Percentiles rank a stretch among this genome's conserved stretches.
These are phyloP conservation scores for Tiphia femorata DNA, from an alignment of 2,888 invertebrate genomes.

Conservation along the genomic window DNA sequence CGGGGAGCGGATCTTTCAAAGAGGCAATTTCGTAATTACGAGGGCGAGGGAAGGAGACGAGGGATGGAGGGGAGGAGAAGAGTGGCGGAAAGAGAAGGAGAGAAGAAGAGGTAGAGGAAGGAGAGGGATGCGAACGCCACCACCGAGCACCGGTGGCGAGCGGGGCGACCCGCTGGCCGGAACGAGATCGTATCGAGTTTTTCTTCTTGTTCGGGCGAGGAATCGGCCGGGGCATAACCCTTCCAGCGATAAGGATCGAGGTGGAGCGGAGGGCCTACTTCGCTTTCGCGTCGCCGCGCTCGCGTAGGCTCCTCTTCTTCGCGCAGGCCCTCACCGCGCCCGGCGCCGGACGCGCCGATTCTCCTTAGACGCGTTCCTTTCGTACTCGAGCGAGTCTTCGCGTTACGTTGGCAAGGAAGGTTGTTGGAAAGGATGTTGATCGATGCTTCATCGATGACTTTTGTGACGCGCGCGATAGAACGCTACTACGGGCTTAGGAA, in stretches of 20 bases:
- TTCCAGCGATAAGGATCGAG: neutral
- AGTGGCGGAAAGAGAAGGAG: neutral
- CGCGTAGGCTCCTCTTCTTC: no score
- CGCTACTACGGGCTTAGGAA: no score
- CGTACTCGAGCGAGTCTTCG: no score
- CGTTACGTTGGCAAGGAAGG: no score
- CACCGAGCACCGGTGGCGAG: conserved; percentile 42
- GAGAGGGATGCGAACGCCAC: conserved; percentile 5
- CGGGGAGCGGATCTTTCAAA: conserved; percentile 63
- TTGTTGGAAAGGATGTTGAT: no score
- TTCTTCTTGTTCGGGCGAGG: conserved; percentile 41
- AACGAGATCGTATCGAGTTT: conserved; percentile 61
- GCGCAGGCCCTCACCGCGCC: no score
- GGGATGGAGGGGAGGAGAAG: neutral
- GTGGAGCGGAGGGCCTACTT: neutral
- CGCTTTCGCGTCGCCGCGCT: conserved; percentile 1
- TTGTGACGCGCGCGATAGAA: no score
- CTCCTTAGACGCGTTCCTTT: no score
- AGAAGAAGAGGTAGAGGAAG: conserved; percentile 8
- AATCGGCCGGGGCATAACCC: conserved; percentile 4
- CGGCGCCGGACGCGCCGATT: no score
- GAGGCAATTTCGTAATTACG: conserved; percentile 68
- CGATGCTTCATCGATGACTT: no score
- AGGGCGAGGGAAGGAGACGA: conserved; percentile 43
- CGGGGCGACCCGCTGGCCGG: conserved; percentile 55